A percentile compares a stretch with the other conserved stretches of the same genome.
phyloP scores from a whole-genome alignment of 2,797 vertebrate species.

The Carduelis carduelis region DNA sequence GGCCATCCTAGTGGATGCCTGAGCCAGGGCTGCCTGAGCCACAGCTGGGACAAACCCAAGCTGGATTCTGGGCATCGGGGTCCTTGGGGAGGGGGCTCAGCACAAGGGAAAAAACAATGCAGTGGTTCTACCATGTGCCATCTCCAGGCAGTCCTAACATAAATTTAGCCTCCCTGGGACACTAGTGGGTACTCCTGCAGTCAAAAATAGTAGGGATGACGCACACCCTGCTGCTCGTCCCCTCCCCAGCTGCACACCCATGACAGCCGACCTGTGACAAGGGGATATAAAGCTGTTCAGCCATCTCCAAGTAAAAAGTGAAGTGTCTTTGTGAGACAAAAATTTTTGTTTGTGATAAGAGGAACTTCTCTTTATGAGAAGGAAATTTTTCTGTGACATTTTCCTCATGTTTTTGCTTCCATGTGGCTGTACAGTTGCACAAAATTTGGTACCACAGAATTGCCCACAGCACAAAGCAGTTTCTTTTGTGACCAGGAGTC shows the following conservation, averaged over 20 bases:
- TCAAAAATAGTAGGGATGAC: constrained; percentile 44
- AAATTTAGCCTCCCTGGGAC: constrained; percentile 3
- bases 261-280: neutral
- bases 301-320: neutral
- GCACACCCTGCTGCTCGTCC: neutral
- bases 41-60: accelerated
- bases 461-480: accelerated
- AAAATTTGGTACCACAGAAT: neutral
- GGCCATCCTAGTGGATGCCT: accelerated
- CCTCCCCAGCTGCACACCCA: neutral
- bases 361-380: neutral
- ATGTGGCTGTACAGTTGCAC: neutral
- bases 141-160: neutral
- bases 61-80: accelerated
- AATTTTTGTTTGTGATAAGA: neutral
- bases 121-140: accelerated
- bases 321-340: neutral
- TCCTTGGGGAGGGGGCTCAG: neutral
- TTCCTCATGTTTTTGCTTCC: neutral
- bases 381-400: neutral
- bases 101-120: neutral
- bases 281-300: neutral
- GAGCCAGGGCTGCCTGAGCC: accelerated
- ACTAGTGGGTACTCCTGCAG: neutral
- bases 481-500: neutral